Evolutionary conservation across 2,888 invertebrate species (phyloP).

Genomic region (Nephrotoma appendiculata): DNA sequence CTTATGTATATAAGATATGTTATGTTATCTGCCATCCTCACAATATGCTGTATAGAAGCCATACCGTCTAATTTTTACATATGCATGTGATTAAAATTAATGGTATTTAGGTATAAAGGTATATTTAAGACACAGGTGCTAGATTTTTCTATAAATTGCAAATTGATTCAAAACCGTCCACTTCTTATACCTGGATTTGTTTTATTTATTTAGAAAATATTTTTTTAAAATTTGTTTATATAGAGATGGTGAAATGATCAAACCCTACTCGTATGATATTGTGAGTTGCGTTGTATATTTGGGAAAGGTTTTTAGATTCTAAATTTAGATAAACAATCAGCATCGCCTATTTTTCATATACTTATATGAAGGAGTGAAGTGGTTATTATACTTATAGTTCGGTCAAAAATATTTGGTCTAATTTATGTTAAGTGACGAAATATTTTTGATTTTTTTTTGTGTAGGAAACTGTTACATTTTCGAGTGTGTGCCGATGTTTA

Average conservation of each 20-base stretch:
- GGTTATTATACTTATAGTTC: neutral
- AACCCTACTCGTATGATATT: neutral
- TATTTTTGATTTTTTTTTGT: neutral
- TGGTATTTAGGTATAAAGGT: neutral
- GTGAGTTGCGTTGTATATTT: neutral
- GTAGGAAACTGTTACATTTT: neutral
- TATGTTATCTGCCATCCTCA: too few species aligned
- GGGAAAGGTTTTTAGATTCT: neutral
- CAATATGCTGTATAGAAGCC: too few species aligned
- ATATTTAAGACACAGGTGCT: neutral
- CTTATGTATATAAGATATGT: too few species aligned
- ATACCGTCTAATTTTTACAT: too few species aligned
- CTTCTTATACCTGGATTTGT: neutral
- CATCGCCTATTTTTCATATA: neutral
- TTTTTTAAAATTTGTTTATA: too few species aligned
- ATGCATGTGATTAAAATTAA: neutral
- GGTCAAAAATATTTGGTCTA: neutral
- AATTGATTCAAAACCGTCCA: neutral
- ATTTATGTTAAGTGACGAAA: neutral
- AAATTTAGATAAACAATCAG: neutral
- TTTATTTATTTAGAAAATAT: neutral
- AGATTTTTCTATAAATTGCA: neutral
- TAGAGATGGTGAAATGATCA: neutral
- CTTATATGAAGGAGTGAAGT: neutral
- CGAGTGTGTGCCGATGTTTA: neutral